phyloP scores from a whole-genome alignment of 2,888 invertebrate genomes.

The Apotomis capreana region DNA sequence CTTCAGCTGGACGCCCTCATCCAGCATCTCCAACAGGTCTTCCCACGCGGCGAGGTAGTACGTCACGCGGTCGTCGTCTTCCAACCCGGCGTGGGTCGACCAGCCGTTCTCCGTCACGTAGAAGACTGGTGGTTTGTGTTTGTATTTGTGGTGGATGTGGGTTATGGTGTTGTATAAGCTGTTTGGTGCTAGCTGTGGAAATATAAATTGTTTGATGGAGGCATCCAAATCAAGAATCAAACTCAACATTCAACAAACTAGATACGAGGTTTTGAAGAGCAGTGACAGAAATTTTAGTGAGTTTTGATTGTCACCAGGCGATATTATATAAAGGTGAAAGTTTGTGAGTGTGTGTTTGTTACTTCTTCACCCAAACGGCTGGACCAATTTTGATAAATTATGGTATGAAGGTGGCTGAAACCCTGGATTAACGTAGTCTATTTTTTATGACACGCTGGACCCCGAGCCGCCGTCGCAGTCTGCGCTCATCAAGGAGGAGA shows the following conservation, averaged over 20 bases:
- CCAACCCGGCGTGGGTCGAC: constrained; percentile 73
- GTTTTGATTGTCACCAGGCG: too few species aligned
- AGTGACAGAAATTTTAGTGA: too few species aligned
- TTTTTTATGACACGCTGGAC: constrained; percentile 63
- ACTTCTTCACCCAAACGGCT: too few species aligned
- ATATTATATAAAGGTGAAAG: too few species aligned
- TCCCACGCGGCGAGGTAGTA: constrained; percentile 71
- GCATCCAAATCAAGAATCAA: neutral
- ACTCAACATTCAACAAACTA: neutral
- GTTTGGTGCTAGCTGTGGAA: constrained; percentile 78
- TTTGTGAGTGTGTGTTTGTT: too few species aligned
- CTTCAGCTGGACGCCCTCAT: constrained; percentile 72
- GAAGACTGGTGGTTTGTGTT: constrained; percentile 70
- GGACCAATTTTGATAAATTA: too few species aligned
- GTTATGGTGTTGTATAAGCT: constrained; percentile 82
- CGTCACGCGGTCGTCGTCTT: constrained; percentile 75
- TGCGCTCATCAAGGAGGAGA: constrained; percentile 87
- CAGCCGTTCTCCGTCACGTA: constrained; percentile 86
- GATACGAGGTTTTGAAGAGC: too few species aligned
- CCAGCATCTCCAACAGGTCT: constrained; percentile 68
- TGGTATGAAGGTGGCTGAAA: too few species aligned
- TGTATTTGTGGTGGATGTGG: constrained; percentile 72
- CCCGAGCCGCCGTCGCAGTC: constrained; percentile 51
- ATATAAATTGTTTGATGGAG: neutral
- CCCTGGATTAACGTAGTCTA: too few species aligned